Conservation (phyloP, 1,140 invertebrate species). For the Macrosteles quadrilineatus region DNA sequence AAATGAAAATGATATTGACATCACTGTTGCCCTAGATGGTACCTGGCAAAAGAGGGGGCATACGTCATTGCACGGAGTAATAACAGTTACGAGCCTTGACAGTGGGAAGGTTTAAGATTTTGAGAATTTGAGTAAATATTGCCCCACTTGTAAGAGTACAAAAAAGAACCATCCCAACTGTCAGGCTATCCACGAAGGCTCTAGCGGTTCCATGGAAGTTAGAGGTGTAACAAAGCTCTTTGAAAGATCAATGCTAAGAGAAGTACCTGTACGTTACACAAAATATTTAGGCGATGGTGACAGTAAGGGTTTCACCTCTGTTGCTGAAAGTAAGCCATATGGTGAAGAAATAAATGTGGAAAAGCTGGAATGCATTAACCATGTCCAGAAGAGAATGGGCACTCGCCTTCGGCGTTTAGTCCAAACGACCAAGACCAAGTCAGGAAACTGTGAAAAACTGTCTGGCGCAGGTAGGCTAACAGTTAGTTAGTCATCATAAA, state of each 20-base stretch:
- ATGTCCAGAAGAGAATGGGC: conserved; percentile 1
- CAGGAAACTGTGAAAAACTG: no score
- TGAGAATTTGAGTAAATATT: conserved; percentile 8
- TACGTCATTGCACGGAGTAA: neutral
- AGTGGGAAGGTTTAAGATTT: conserved; percentile 34
- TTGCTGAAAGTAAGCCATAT: conserved; percentile 5
- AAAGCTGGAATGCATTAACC: conserved; percentile 6
- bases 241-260: neutral
- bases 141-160: conserved; percentile 19
- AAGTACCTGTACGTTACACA: neutral
- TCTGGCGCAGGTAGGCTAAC: no score
- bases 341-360: neutral
- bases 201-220: conserved; percentile 39
- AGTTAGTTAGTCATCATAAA: no score
- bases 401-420: neutral
- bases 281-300: conserved; percentile 1
- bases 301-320: neutral
- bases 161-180: conserved; percentile 27
- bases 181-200: conserved; percentile 35
- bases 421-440: neutral
- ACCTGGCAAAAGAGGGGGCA: conserved; percentile 15
- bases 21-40: conserved; percentile 16
- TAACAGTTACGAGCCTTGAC: conserved; percentile 18
- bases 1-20: conserved; percentile 2
- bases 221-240: neutral